A percentile compares a stretch with the other conserved stretches of the same genome.
Evolutionary conservation across 2,113 vertebrate genomes (phyloP).

Genomic region (Boleophthalmus pectinirostris): DNA sequence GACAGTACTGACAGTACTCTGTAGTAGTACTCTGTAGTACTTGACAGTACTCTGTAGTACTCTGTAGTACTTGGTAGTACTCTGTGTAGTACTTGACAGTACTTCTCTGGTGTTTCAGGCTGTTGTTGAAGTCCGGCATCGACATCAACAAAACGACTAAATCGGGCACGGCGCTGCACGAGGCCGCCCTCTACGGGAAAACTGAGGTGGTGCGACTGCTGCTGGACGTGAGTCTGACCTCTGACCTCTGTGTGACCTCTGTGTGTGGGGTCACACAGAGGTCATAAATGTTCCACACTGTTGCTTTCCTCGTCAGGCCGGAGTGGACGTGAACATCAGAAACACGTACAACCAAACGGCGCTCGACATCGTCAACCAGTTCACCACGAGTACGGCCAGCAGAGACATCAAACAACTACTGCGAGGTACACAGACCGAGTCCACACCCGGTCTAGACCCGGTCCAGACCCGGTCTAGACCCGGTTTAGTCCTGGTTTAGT

Average conservation of each 20-base stretch:
- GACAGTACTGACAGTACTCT: too few species aligned
- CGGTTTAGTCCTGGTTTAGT: too few species aligned
- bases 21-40: too few species aligned
- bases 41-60: not conserved
- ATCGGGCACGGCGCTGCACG: constrained; percentile 89
- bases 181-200: constrained; percentile 92
- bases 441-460: too few species aligned
- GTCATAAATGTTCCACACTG: not conserved
- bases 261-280: not conserved
- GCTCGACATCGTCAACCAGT: constrained; percentile 97
- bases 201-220: constrained; percentile 92
- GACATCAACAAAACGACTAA: constrained; percentile 95
- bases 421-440: constrained; percentile 76
- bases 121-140: constrained; percentile 90
- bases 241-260: too few species aligned
- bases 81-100: not conserved
- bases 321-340: constrained; percentile 90
- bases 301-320: constrained; percentile 78
- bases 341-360: constrained; percentile 98
- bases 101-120: constrained; percentile 66
- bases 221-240: constrained; percentile 82
- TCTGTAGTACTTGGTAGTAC: not conserved
- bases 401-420: constrained; percentile 96
- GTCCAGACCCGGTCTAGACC: not conserved
- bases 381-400: constrained; percentile 96